Percentiles rank a stretch among this genome's conserved stretches.
phyloP scores from a whole-genome alignment of 2,113 vertebrate genomes.

The Saccopteryx leptura region DNA sequence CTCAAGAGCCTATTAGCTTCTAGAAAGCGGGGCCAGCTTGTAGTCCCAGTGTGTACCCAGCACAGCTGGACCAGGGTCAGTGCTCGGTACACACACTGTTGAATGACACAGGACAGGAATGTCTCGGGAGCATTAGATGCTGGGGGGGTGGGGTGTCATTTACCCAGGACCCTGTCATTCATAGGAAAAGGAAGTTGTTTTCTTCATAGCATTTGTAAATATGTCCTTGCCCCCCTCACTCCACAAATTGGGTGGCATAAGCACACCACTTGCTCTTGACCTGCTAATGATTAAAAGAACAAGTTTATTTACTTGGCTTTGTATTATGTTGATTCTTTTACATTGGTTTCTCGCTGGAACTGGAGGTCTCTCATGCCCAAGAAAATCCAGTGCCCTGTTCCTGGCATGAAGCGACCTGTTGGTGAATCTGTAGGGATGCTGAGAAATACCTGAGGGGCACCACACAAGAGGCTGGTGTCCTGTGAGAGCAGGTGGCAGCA shows the following conservation, averaged over 20 bases:
- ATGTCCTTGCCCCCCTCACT: not conserved
- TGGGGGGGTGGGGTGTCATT: not conserved
- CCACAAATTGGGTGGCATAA: not conserved
- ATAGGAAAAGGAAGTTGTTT: not conserved
- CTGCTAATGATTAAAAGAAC: constrained; percentile 60
- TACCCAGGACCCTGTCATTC: not conserved
- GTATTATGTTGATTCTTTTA: not conserved
- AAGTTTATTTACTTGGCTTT: not conserved
- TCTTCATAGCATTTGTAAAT: not conserved
- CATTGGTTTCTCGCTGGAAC: not conserved
- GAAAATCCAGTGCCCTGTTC: not conserved
- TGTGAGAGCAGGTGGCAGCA: not conserved
- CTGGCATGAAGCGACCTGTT: not conserved
- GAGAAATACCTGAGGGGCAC: not conserved
- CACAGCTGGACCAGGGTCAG: not conserved
- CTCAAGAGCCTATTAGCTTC: not conserved
- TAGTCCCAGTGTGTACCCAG: too few species aligned
- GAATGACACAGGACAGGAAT: not conserved
- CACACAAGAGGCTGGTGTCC: not conserved
- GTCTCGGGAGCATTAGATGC: accelerated
- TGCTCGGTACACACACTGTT: not conserved
- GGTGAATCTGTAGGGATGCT: not conserved
- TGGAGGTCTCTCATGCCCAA: not conserved
- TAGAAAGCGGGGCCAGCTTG: not conserved
- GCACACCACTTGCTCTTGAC: not conserved